Evolutionary conservation across 1,140 invertebrate genomes (phyloP), one percentile per base, ranked within the genome.

Genomic region (Zaprionus capensis): DNA sequence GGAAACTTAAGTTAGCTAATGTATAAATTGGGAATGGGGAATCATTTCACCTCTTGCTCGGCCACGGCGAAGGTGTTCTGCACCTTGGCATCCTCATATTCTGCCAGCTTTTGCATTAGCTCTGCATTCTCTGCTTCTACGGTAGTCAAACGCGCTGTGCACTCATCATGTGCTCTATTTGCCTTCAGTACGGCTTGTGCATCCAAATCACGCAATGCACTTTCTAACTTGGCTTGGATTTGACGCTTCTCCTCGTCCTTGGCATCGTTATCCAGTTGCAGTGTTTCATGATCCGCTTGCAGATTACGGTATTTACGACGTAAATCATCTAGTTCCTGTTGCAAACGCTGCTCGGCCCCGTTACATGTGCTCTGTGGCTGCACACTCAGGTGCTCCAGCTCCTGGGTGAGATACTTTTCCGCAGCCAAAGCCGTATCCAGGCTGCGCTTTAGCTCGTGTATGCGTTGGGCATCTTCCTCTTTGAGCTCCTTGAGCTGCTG

Each of bases 361-460:
- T 36, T 28, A 7, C 26, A 41, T 9, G 4, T n/a, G 14, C 17
- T 34, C 36, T 67, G 62, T 34, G 71, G n/a, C 44, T 71, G 79
- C 12, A 14, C 49, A 22, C 38, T 75, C 0, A 91, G 20, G 1
- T 92, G 84, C 9, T 92, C 91, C 14, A 92, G 71, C 55, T 92
- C 91, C 49, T 92, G 91, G 0, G 87, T 80, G 0, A 92, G 59
- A 67, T 92, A 92, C 0, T 53, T 46, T 58, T 92, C 82, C 0
- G 87, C 91, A 0, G 91, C 87, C 36, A 72, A 34, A 0, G 91
- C 76, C 1, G 91, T 92, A 17, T 92, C 90, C 59, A 92, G 63
- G 46, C 68, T 91, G 14, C 91, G 76, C 53, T 92, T 92, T 0
- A 92, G 76, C 15, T 92, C 91, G 22, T 92, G 61, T n/a, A 92